phyloP scores from a whole-genome alignment of 2,888 invertebrate species.

The Phasia obesa region DNA sequence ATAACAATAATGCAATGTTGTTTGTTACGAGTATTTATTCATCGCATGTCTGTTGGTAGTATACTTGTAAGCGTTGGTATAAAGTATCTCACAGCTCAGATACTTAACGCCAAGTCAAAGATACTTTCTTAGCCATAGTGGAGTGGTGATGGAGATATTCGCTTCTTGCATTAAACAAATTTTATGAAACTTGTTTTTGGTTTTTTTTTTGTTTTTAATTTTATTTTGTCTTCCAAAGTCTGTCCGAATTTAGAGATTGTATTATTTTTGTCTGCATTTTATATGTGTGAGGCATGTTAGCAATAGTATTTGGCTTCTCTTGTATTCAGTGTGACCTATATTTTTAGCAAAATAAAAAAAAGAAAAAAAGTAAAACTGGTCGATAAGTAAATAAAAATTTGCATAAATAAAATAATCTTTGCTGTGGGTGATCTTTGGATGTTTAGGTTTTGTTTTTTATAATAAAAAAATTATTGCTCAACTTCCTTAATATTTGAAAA shows the following conservation, averaged over 20 bases:
- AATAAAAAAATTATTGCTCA: background rate
- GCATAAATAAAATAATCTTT: constrained; percentile 4
- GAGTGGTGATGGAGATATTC: constrained; percentile 11
- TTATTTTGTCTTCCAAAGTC: no score
- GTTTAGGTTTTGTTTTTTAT: background rate
- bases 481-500: background rate
- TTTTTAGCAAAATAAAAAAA: constrained; percentile 5
- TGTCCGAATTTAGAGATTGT: constrained; percentile 39
- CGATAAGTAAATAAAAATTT: constrained; percentile 28
- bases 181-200: constrained; percentile 46
- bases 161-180: background rate
- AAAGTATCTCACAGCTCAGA: background rate
- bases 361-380: no score
- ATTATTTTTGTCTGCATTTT: constrained; percentile 16
- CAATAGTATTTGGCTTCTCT: background rate
- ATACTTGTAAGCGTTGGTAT: background rate
- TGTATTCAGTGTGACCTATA: constrained; percentile 39
- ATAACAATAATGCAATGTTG: constrained; percentile 5
- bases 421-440: background rate
- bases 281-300: background rate
- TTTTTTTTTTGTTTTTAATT: background rate
- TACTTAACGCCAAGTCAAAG: constrained; percentile 19
- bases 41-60: background rate
- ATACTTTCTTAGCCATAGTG: background rate
- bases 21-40: constrained; percentile 41